phyloP scores from a whole-genome alignment of 1,140 invertebrate species.

The Drosophila bifasciata region DNA sequence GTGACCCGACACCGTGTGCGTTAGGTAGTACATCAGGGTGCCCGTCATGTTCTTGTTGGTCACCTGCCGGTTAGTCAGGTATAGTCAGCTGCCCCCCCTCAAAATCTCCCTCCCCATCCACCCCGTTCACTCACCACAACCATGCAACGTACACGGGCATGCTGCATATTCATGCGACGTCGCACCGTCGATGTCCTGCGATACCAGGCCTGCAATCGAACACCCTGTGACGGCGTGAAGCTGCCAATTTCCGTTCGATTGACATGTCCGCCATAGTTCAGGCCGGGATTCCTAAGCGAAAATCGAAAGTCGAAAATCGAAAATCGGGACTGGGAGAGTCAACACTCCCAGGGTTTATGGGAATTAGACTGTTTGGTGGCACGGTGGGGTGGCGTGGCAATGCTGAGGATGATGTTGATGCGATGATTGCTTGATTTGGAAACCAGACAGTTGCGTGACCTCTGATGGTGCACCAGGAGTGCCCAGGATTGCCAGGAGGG shows the following conservation, averaged over 20 bases:
- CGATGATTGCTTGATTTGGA: no score
- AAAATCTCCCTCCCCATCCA: no score
- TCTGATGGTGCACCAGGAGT: no score
- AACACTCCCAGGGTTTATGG: slow-evolving; percentile 18
- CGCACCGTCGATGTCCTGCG: slow-evolving; percentile 84
- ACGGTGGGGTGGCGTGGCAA: slow-evolving; percentile 16
- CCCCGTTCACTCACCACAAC: slow-evolving; percentile 81
- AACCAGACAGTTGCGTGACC: no score
- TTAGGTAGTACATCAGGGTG: slow-evolving; percentile 86
- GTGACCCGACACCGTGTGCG: slow-evolving; percentile 84
- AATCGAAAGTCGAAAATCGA: background rate
- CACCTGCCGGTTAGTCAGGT: slow-evolving; percentile 65
- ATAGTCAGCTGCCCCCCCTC: background rate
- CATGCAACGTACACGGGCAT: slow-evolving; percentile 84
- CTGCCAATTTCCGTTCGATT: slow-evolving; percentile 85
- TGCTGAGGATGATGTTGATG: slow-evolving; percentile 7
- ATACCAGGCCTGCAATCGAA: slow-evolving; percentile 75
- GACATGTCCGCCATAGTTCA: slow-evolving; percentile 84
- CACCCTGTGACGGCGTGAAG: slow-evolving; percentile 75
- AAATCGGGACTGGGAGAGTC: slow-evolving; percentile 12
- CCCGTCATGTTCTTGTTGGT: slow-evolving; percentile 84
- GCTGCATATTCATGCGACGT: slow-evolving; percentile 85
- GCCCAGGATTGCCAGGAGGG: no score
- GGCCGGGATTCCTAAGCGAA: slow-evolving; percentile 84
- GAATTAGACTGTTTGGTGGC: slow-evolving; percentile 37